Evolutionary conservation across 2,113 vertebrate genomes (phyloP), one percentile per base, ranked within the genome.

Genomic region (Pavo muticus): DNA sequence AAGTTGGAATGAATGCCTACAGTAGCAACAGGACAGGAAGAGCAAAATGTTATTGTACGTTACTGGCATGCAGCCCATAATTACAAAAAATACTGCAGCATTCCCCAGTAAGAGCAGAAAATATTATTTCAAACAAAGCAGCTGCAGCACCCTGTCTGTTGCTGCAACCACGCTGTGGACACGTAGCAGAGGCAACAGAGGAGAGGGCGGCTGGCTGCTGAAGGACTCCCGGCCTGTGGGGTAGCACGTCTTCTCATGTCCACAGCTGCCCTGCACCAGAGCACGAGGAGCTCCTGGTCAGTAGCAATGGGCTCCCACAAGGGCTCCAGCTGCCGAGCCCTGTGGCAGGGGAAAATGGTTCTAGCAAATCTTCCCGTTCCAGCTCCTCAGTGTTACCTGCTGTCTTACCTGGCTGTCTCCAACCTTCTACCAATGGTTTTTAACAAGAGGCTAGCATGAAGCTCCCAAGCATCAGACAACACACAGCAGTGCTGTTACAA

Each of bases 1-100:
- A 81, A 93, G 88, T 91, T 91, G 95, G 94, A 95, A 94, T 1
- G 24, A 94, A 90, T 90, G 86, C 80, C 86, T 91, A 90, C 94
- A 94, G 94, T 91, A 96, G 96, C 96, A 93, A 95, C 65, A 90
- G 94, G 77, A 88, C 88, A 93, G 95, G 91, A 94, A 96, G 90
- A 95, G 95, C 92, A 95, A 95, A 97, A 95, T 91, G 80, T 95
- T 95, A 92, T 90, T 95, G 94, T 84, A 90, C 77, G 45, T 91
- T 94, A 86, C 77, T 97, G 95, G 93, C 93, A 32, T 5, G n/a
- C 48, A 69, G 90, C 93, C 94, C 37, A 1, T 42, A 57, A 78
- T 84, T 78, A 95, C 92, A 96, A 93, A 95, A 95, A 87, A 92
- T 95, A 84, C 80, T 90, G 93, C 90, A 92, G 88, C 81, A 94